Base-by-base conservation (phyloP, 2,888 invertebrate species). In the Linyphia triangularis region DNA sequence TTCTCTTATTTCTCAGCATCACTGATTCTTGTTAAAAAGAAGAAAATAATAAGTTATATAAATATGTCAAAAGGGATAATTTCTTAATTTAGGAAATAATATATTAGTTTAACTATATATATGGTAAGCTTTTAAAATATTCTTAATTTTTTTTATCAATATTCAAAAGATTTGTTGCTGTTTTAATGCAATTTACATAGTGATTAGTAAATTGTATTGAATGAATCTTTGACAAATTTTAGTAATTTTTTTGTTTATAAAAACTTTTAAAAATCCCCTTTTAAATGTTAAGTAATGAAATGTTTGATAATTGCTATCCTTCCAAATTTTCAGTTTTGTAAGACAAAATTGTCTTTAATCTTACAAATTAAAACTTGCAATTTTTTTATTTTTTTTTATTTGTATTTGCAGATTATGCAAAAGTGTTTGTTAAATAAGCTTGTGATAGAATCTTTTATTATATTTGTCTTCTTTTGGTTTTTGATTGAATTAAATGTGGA, bases 381-480 rank as follows among this genome's bases (percentile, higher is more conserved):
- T 51, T 51, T 16, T 51, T 51, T n/a, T 51, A 40, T 16, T 51
- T 51, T 51, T 16, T 5, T 51, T 5, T 51, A 51, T 51, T 51
- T n/a, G 9, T 51, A 13, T n/a, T 51, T 16, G 51, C 13, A n/a
- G n/a, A 51, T 51, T 51, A 13, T 51, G 51, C 16, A 13, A 51
- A 9, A 13, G 5, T 51, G 51, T 51, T 9, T 16, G 51, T 51
- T 13, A 51, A 51, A n/a, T n/a, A 26, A 61, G 63, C 13, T 63
- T 77, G 77, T 77, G 63, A 77, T 77, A 63, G 77, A 59, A 37
- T 19, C 6, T 59, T 77, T 33, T 63, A 24, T 77, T 77, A 51
- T 51, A n/a, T n/a, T n/a, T 13, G 3, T n/a, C 9, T 51, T 13
- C 51, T 51, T 51, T 51, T 51, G n/a, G 13, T 5, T 51, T 13